These are phyloP conservation scores for Apeira syringaria DNA, from an alignment of 2,888 invertebrate genomes.

Conservation along the genomic window DNA sequence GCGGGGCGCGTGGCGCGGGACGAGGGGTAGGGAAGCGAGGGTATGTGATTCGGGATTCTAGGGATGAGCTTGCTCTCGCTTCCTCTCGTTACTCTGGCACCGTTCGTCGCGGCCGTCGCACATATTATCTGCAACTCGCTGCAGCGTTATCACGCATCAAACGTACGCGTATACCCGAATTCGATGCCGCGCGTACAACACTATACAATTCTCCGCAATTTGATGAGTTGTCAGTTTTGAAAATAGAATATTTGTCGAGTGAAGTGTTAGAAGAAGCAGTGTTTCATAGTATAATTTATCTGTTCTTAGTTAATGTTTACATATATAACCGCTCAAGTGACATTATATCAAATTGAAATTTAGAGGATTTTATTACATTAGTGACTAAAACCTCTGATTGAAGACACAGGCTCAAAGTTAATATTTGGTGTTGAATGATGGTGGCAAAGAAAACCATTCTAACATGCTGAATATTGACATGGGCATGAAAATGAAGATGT, in stretches of 20 bases:
- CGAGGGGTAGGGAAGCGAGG: constrained; percentile 70
- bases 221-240: constrained; percentile 6
- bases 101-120: constrained; percentile 74
- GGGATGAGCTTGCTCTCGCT: constrained; percentile 83
- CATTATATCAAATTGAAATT: not conserved
- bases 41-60: constrained; percentile 81
- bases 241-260: constrained; percentile 9
- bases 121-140: constrained; percentile 49
- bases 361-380: not conserved
- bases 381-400: no score
- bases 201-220: not conserved
- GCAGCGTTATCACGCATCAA: constrained; percentile 49
- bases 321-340: no score
- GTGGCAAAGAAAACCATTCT: constrained; percentile 22
- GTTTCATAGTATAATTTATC: no score
- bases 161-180: constrained; percentile 42
- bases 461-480: constrained; percentile 57
- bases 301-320: no score
- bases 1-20: constrained; percentile 56
- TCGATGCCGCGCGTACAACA: constrained; percentile 32
- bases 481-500: constrained; percentile 73
- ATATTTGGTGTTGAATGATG: constrained; percentile 17
- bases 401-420: not conserved
- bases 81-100: constrained; percentile 79
- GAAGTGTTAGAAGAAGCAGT: constrained; percentile 11